Conservation (phyloP, 2,888 invertebrate genomes). For the Agapostemon virescens region DNA sequence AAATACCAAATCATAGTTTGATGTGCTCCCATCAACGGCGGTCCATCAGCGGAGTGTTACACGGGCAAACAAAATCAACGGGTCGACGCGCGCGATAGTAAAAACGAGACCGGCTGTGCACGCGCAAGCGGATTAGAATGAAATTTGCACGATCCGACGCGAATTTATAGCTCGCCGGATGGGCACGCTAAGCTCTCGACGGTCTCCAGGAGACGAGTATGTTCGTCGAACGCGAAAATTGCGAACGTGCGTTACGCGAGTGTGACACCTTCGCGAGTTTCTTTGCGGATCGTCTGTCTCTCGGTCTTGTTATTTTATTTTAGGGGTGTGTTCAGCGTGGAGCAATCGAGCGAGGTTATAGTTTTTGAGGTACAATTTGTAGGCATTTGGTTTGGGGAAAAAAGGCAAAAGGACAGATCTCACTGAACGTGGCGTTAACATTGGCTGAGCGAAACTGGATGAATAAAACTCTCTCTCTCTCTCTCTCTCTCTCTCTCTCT, state of each 20-base stretch:
- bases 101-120: slow-evolving; percentile 41
- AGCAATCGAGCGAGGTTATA: too few species aligned
- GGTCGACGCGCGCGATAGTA: slow-evolving; percentile 54
- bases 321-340: background rate
- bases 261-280: background rate
- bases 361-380: too few species aligned
- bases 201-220: too few species aligned
- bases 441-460: too few species aligned
- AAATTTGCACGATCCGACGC: slow-evolving; percentile 22
- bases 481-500: too few species aligned
- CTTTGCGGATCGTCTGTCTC: background rate
- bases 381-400: too few species aligned
- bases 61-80: slow-evolving; percentile 71
- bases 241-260: background rate
- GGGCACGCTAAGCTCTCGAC: background rate
- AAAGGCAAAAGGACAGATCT: too few species aligned
- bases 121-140: slow-evolving; percentile 8
- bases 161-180: background rate
- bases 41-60: slow-evolving; percentile 70
- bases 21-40: slow-evolving; percentile 74
- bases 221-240: background rate
- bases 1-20: slow-evolving; percentile 78
- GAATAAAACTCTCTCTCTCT: too few species aligned
- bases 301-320: background rate
- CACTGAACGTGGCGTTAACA: too few species aligned